Conservation (phyloP, 2,888 invertebrate species). For the Rhamnusium bicolor region DNA sequence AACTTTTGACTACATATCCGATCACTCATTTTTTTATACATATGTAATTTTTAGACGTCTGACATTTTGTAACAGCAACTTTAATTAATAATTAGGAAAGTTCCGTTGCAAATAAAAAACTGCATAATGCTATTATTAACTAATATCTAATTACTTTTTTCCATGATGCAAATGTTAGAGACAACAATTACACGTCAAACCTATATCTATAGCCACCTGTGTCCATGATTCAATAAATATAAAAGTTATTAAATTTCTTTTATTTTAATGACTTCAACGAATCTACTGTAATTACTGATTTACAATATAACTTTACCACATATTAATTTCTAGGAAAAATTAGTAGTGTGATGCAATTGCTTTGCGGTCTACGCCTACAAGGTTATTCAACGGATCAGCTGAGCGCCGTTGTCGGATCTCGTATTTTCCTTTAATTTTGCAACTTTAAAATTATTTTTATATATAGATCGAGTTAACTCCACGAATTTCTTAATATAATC, state of each 20-base stretch:
- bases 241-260: background rate
- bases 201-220: background rate
- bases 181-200: background rate
- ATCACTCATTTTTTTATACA: background rate
- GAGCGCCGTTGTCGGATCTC: slow-evolving; percentile 13
- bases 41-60: background rate
- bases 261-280: background rate
- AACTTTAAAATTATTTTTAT: no score
- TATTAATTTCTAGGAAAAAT: slow-evolving; percentile 26
- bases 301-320: background rate
- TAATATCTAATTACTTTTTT: background rate
- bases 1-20: background rate
- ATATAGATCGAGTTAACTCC: no score
- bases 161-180: background rate
- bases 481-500: no score
- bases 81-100: background rate
- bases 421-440: background rate
- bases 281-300: slow-evolving; percentile 2
- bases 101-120: background rate
- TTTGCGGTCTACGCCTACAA: slow-evolving; percentile 17
- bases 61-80: no score
- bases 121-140: background rate
- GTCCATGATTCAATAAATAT: background rate
- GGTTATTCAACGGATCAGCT: slow-evolving; percentile 29
- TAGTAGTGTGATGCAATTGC: slow-evolving; percentile 20